These are phyloP conservation scores for Coelinius sp. DNA, from an alignment of 2,888 invertebrate genomes.

Conservation along the genomic window DNA sequence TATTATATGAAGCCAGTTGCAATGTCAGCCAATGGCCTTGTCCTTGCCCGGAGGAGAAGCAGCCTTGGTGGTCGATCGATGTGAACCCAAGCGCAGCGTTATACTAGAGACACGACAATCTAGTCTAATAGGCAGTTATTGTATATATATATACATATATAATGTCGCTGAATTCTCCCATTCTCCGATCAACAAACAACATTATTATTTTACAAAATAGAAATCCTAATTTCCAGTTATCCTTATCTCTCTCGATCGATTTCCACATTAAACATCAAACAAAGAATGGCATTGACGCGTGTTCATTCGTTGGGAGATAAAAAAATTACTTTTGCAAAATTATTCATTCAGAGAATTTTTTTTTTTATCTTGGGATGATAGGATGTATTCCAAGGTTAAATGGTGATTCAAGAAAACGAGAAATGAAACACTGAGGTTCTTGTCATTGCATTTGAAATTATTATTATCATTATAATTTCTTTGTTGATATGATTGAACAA, in stretches of 20 bases:
- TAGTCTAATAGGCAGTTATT: conserved; percentile 38
- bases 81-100: conserved; percentile 43
- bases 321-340: background rate
- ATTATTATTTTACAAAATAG: too few species aligned
- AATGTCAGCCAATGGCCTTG: conserved; percentile 64
- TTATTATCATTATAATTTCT: too few species aligned
- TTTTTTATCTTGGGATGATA: background rate
- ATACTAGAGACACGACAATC: conserved; percentile 36
- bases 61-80: conserved; percentile 65
- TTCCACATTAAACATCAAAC: background rate
- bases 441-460: background rate
- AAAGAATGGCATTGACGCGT: background rate
- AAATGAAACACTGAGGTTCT: background rate
- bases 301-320: background rate
- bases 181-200: background rate
- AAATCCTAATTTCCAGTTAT: too few species aligned
- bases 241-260: background rate
- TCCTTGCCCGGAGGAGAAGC: conserved; percentile 61
- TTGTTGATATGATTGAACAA: too few species aligned
- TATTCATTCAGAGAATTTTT: conserved; percentile 6
- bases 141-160: too few species aligned
- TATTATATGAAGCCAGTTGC: conserved; percentile 47
- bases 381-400: conserved; percentile 14
- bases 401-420: background rate
- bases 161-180: background rate